Conservation (phyloP, 2,888 invertebrate species). For the Drosophila villosipedis region DNA sequence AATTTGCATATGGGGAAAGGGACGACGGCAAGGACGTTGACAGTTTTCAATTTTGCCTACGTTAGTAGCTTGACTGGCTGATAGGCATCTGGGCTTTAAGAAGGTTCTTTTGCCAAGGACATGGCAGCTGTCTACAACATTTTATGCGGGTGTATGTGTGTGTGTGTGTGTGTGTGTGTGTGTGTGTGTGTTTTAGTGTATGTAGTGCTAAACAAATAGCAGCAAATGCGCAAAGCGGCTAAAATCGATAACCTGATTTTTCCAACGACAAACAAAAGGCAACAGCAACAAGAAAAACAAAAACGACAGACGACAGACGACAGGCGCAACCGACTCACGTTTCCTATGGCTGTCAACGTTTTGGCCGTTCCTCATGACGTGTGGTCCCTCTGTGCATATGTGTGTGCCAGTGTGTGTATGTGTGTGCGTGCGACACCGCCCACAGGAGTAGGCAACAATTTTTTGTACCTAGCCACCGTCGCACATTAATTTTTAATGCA, state of each 20-base stretch:
- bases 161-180: slow-evolving; percentile 10
- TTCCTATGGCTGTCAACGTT: slow-evolving; percentile 55
- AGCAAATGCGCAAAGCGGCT: slow-evolving; percentile 57
- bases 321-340: slow-evolving; percentile 48
- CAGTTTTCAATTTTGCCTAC: slow-evolving; percentile 43
- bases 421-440: slow-evolving; percentile 17
- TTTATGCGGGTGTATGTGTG: slow-evolving; percentile 22
- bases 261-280: slow-evolving; percentile 70
- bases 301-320: not conserved
- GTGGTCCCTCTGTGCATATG: slow-evolving; percentile 1
- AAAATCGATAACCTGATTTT: slow-evolving; percentile 79
- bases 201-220: slow-evolving; percentile 51
- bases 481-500: slow-evolving; percentile 55
- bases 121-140: slow-evolving; percentile 40
- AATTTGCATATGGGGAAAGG: slow-evolving; percentile 32
- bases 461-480: slow-evolving; percentile 31
- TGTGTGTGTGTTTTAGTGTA: slow-evolving; percentile 24
- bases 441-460: slow-evolving; percentile 56
- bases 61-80: slow-evolving; percentile 12
- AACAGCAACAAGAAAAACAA: slow-evolving; percentile 19
- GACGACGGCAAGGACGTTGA: slow-evolving; percentile 12
- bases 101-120: slow-evolving; percentile 52
- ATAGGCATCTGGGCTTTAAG: slow-evolving; percentile 53
- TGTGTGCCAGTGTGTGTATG: not conserved
- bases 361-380: slow-evolving; percentile 6